Evolutionary conservation across 2,113 vertebrate species (phyloP).

Genomic region (Orycteropus afer): DNA sequence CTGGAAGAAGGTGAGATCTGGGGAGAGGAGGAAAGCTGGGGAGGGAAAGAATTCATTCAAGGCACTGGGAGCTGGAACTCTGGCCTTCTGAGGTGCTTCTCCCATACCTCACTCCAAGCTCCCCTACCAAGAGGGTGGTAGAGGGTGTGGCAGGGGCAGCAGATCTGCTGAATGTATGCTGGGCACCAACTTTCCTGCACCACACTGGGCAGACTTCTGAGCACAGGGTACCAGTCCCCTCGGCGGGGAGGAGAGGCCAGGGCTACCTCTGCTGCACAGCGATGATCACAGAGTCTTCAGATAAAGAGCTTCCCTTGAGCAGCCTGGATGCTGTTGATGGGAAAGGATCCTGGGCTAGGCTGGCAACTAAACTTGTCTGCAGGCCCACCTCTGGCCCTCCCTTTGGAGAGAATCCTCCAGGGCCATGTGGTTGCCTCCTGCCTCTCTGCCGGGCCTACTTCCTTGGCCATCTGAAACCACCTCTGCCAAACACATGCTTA

Average conservation of each 20-base stretch:
- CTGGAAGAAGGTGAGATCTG: not conserved
- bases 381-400: fast-evolving
- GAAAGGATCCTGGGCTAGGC: not conserved
- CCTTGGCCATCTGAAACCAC: not conserved
- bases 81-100: not conserved
- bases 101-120: not conserved
- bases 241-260: not conserved
- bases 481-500: not conserved
- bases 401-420: not conserved
- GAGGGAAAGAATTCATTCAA: not conserved
- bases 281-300: not conserved
- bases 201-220: not conserved
- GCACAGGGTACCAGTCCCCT: not conserved
- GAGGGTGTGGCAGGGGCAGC: not conserved
- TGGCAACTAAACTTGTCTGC: not conserved
- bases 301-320: not conserved
- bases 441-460: not conserved
- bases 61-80: not conserved
- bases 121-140: not conserved
- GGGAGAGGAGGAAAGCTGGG: not conserved
- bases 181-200: not conserved
- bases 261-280: not conserved
- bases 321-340: not conserved
- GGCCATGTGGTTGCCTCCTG: not conserved
- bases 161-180: not conserved